Conservation (phyloP, 2,113 vertebrate genomes). For the Chrysemys picta region DNA sequence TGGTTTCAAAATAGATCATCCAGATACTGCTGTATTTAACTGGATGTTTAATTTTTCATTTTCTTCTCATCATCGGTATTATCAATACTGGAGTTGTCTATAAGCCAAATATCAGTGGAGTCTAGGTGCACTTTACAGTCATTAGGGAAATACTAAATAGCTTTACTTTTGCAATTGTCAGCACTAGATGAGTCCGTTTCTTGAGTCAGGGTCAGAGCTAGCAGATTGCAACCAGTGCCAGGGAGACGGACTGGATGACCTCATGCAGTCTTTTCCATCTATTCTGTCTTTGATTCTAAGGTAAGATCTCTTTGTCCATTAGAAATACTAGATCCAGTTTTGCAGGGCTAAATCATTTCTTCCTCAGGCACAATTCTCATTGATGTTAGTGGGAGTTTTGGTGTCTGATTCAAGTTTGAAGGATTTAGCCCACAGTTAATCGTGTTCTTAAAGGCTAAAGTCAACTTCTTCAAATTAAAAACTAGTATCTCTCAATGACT, state of each 20-base stretch:
- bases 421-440: background rate
- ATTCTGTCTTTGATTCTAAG: background rate
- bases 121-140: background rate
- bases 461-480: background rate
- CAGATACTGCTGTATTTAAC: background rate
- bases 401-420: background rate
- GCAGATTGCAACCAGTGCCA: background rate
- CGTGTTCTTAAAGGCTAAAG: background rate
- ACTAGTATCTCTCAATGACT: background rate
- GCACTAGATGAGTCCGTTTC: background rate
- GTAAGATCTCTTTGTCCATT: background rate
- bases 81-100: slow-evolving; percentile 2
- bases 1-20: slow-evolving; percentile 14
- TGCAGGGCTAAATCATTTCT: background rate
- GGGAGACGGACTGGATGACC: background rate
- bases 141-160: background rate
- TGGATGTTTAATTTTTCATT: background rate
- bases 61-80: background rate
- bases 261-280: background rate
- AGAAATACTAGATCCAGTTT: background rate
- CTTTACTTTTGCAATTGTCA: background rate
- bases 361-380: background rate
- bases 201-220: background rate
- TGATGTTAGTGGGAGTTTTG: background rate
- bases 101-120: background rate